Evolutionary conservation across 2,113 vertebrate species (phyloP), one percentile per base, ranked within the genome.

Genomic region (Prunella fulvescens): DNA sequence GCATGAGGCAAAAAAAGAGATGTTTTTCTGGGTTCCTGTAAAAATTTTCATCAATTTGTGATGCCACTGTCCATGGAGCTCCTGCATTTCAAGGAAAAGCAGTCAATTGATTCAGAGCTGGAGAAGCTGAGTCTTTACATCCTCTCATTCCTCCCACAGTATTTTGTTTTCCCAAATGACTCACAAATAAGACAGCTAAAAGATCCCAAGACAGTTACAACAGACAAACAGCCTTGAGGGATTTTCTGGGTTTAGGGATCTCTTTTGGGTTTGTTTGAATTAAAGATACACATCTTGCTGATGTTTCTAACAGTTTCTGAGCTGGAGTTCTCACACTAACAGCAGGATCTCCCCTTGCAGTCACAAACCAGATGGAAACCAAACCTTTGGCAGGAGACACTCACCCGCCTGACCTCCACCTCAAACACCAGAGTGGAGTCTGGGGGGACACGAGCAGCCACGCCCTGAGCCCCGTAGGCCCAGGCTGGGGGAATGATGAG

Each of bases 371-470:
- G 42, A 60, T 11, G 24, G 3, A 62, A 65, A 76, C 18, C 5
- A 65, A 65, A 1, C 2, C 0, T 8, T 3, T 48, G 31, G 37
- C n/a, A 86, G 47, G 23, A 61, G 37, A 81, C n/a, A 73, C 97
- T 98, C 96, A 99, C 99, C 98, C 99, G 92, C 66, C 96, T 98
- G 33, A 99, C 96, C 40, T 99, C 99, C 33, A 98, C 98, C 91
- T 99, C 99, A 33, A 99, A 99, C 51, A 99, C 94, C 11, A 99
- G 62, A 3, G 98, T 98, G 6, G 98, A 98, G 92, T 99, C 98
- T 3, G 99, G 92, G 8, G 98, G 99, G 31, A 99, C 93, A 11
- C 98, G 97, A 53, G 98, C 98, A 24, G 98, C 81, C 40, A 98
- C 92, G 3, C 99, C 99, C 92, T 99, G 98, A 35, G 98, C 92